Evolutionary conservation across 2,888 invertebrate genomes (phyloP), one percentile per base, ranked within the genome.

Genomic region (Stramonita haemastoma): DNA sequence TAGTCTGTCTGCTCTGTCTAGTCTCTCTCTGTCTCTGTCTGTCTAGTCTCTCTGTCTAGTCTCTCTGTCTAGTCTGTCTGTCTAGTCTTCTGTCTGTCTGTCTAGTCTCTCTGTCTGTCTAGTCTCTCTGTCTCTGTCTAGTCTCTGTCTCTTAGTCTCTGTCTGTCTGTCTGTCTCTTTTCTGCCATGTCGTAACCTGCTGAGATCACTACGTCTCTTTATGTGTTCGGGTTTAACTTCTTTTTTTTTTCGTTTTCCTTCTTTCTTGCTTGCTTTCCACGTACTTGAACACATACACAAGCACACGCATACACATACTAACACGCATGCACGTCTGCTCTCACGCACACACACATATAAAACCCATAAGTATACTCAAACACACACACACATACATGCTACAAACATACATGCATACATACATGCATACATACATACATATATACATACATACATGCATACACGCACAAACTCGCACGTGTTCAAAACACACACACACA

Each of bases 91-190:
- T 1, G 15, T 1, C 60, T 1, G 15, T 60, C 73, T 5, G 22
- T 73, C 73, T 0, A 17, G 17, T 26, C 4, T 73, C 73, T 8
- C n/a, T n/a, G 8, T n/a, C n/a, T n/a, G 8, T n/a, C n/a, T 73
- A n/a, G 22, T 73, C 73, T 73, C 73, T 26, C 73, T 73, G 22
- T 22, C 73, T 73, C 73, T 70, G 0, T 73, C n/a, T 36, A 15
- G 32, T 26, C 81, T 79, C 46, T 57, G 26, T 79, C 87, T 79
- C 79, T 73, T 29, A 6, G 56, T 70, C 73, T 87, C 66, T 70
- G 32, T 22, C 66, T 36, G 29, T 29, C 60, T 66, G 29, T 36
- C 66, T 66, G 22, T 73, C 70, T 73, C 70, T 73, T 26, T 73
- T 8, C 26, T 5, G 0, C n/a, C 26, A 8, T n/a, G 19, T 26